These are phyloP conservation scores for Propithecus coquereli DNA, from an alignment of 2,113 vertebrate genomes.

Conservation along the genomic window DNA sequence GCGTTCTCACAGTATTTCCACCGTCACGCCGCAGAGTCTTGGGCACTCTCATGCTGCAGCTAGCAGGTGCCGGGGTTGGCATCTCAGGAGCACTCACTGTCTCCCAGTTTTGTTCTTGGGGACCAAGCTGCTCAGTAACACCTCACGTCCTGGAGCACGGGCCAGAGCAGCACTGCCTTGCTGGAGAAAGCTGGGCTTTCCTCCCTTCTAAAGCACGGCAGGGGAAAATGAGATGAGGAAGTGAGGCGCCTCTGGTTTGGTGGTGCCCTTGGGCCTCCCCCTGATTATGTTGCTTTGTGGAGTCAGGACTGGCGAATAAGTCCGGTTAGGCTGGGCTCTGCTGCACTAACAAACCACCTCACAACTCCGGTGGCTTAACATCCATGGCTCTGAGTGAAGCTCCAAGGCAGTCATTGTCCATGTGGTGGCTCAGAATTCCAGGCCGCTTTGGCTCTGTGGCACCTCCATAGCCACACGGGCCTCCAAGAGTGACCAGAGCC, in stretches of 20 bases:
- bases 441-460: not conserved
- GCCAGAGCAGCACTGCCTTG: not conserved
- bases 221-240: not conserved
- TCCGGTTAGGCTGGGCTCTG: not conserved
- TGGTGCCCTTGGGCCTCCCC: not conserved
- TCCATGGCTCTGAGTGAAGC: not conserved
- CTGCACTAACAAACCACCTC: not conserved
- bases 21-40: not conserved
- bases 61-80: not conserved
- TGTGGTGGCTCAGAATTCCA: no score
- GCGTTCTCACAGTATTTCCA: not conserved
- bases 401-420: not conserved
- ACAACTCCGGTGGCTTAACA: not conserved
- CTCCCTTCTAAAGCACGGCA: not conserved
- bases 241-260: not conserved
- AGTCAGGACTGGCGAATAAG: not conserved
- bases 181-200: not conserved
- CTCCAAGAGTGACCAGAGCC: not conserved
- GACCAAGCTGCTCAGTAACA: not conserved
- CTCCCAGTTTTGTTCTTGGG: not conserved
- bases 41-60: not conserved
- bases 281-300: not conserved
- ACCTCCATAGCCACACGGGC: not conserved
- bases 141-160: accelerated
- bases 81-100: not conserved